These are phyloP conservation scores for Prolemur simus DNA, from an alignment of 2,113 vertebrate species.

Conservation along the genomic window DNA sequence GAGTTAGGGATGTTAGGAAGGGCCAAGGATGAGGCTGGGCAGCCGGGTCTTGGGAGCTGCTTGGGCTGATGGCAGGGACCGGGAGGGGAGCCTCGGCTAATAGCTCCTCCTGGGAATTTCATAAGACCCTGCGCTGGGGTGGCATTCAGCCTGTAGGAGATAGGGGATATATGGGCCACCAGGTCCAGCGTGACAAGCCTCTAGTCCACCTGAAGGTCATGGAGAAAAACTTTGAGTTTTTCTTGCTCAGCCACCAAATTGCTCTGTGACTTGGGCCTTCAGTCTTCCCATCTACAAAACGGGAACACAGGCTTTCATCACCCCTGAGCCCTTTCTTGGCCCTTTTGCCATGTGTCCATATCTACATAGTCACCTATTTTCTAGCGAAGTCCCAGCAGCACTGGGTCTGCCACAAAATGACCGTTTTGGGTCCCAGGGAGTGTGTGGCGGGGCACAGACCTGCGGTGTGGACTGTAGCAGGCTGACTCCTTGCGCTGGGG, in stretches of 20 bases:
- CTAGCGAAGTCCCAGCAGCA: neutral
- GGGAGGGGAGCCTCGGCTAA: neutral
- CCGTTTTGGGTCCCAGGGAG: neutral
- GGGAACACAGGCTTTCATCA: neutral
- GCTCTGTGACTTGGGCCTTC: neutral
- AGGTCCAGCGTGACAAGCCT: neutral
- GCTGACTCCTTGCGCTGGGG: constrained; percentile 88
- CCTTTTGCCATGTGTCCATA: neutral
- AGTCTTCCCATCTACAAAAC: neutral
- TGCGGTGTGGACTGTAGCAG: constrained; percentile 87
- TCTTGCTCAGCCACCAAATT: neutral
- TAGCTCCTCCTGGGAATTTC: neutral
- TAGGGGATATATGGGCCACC: neutral
- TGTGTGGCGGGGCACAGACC: constrained; percentile 81
- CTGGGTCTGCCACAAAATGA: neutral
- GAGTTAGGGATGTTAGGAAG: neutral
- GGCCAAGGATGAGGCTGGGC: neutral
- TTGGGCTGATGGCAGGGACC: neutral
- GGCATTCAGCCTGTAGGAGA: neutral
- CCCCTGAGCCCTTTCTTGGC: neutral
- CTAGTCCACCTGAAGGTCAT: neutral
- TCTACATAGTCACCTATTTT: neutral
- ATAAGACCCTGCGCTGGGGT: neutral
- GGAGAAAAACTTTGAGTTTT: neutral
- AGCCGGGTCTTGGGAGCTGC: neutral